Conservation (phyloP, 1,140 invertebrate species). For the Drosophila orena region DNA sequence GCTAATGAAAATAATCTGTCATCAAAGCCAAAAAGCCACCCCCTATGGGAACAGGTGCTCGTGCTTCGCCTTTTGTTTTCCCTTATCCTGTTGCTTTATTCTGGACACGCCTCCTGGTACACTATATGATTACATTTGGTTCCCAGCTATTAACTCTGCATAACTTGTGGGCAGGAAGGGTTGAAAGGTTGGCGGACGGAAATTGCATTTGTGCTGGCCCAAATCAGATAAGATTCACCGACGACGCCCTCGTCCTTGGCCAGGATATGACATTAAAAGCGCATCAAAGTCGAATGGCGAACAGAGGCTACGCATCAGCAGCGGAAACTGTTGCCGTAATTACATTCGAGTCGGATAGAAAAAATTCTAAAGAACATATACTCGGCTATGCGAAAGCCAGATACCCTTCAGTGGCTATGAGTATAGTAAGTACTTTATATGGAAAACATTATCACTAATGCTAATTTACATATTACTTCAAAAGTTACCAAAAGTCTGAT, state of each 20-base stretch:
- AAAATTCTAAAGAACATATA: neutral
- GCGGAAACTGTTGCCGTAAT: constrained; percentile 77
- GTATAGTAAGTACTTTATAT: no score
- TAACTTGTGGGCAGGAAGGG: constrained; percentile 62
- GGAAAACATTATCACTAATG: no score
- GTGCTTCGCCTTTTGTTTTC: neutral
- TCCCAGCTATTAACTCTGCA: constrained; percentile 79
- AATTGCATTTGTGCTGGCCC: constrained; percentile 78
- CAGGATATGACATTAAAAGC: constrained; percentile 80
- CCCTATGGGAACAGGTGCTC: constrained; percentile 56
- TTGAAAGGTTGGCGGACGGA: constrained; percentile 54
- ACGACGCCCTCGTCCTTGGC: constrained; percentile 21
- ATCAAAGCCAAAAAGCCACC: constrained; percentile 68
- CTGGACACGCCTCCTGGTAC: constrained; percentile 5
- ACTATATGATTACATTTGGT: constrained; percentile 50
- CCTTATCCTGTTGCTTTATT: constrained; percentile 10
- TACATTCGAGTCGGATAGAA: constrained; percentile 49
- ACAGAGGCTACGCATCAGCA: constrained; percentile 18
- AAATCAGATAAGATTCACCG: constrained; percentile 73
- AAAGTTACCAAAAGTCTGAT: no score
- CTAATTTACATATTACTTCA: no score
- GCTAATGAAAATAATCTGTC: constrained; percentile 84
- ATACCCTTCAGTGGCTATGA: no score
- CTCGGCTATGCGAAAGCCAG: no score
- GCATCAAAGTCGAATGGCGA: constrained; percentile 50